phyloP scores from a whole-genome alignment of 2,113 vertebrate species.

The Actenoides lindsayi region DNA sequence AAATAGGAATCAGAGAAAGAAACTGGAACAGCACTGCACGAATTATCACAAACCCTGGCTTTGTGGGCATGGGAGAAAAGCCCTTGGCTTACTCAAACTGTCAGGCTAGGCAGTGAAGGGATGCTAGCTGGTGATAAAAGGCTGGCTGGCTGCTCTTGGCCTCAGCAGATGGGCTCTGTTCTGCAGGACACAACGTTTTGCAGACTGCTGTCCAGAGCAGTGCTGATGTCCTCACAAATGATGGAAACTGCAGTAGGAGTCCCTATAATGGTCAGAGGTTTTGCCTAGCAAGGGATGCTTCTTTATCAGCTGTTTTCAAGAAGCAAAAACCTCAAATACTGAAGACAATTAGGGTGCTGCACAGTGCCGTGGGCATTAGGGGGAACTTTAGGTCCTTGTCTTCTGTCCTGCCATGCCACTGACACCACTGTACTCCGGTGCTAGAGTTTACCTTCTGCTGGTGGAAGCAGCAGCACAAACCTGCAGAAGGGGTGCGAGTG shows the following conservation, averaged over 20 bases:
- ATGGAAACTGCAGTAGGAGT: neutral
- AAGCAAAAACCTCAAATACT: neutral
- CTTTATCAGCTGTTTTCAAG: neutral
- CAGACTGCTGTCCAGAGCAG: neutral
- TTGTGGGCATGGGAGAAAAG: neutral
- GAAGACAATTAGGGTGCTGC: neutral
- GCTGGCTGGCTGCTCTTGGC: neutral
- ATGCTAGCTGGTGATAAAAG: neutral
- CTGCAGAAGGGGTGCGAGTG: neutral
- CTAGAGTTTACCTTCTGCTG: neutral
- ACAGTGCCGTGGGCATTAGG: neutral
- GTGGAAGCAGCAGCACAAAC: neutral
- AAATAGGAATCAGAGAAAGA: neutral
- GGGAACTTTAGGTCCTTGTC: neutral
- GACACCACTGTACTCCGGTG: neutral
- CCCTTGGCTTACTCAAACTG: neutral
- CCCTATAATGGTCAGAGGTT: neutral
- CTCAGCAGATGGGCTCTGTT: neutral
- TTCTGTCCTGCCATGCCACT: neutral
- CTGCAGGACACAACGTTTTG: neutral
- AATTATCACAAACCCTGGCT: neutral
- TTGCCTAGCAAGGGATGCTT: neutral
- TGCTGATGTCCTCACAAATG: neutral
- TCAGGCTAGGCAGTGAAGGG: neutral
- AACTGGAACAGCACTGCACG: neutral